Evolutionary conservation across 2,797 vertebrate genomes (phyloP).

Genomic region (Zenarchopterus dispar): DNA sequence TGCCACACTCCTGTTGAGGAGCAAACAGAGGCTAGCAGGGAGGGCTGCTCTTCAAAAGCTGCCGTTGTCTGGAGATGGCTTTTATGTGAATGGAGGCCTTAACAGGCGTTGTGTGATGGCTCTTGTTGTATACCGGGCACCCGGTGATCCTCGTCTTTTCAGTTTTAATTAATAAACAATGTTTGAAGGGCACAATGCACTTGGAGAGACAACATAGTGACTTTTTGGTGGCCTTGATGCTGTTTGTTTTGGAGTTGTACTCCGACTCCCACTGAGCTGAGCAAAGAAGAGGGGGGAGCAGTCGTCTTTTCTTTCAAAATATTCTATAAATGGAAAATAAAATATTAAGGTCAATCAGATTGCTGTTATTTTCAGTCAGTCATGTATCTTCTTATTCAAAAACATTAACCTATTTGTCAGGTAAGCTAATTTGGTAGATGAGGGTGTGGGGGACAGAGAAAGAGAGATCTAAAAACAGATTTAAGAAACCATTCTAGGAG

Average conservation of each 20-base stretch:
- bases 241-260: slow-evolving; percentile 65
- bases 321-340: slow-evolving; percentile 9
- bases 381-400: neutral
- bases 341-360: slow-evolving; percentile 6
- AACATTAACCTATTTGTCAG: no score
- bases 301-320: slow-evolving; percentile 42
- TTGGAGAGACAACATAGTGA: slow-evolving; percentile 68
- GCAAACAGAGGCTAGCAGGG: slow-evolving; percentile 73
- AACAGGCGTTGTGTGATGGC: slow-evolving; percentile 73
- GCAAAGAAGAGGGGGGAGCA: slow-evolving; percentile 56
- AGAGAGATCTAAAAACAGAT: no score
- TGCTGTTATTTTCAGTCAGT: slow-evolving; percentile 6
- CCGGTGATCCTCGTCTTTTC: slow-evolving; percentile 69
- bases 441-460: no score
- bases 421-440: no score
- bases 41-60: slow-evolving; percentile 72
- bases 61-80: slow-evolving; percentile 75
- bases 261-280: slow-evolving; percentile 69
- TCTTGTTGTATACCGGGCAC: slow-evolving; percentile 64
- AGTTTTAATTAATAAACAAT: slow-evolving; percentile 79
- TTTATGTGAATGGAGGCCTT: slow-evolving; percentile 74
- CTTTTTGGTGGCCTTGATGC: slow-evolving; percentile 66
- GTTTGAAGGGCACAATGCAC: slow-evolving; percentile 64
- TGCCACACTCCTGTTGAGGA: slow-evolving; percentile 72
- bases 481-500: no score